Conservation (phyloP, 2,888 invertebrate species). For the Euplexia lucipara region DNA sequence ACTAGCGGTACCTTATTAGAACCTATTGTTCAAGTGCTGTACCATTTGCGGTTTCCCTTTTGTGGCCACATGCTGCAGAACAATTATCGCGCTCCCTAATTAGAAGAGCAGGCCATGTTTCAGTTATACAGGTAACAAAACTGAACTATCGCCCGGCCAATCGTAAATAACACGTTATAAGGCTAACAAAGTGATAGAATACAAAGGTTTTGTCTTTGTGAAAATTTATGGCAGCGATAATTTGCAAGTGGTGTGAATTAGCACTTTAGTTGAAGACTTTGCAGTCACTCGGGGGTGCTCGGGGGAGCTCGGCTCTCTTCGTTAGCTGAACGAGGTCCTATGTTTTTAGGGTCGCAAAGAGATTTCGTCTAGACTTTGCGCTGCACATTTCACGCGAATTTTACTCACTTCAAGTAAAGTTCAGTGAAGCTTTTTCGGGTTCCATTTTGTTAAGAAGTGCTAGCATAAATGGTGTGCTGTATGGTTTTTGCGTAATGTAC, state of each 20-base stretch:
- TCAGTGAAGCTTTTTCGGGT: constrained; percentile 26
- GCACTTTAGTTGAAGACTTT: constrained; percentile 40
- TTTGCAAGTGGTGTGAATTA: constrained; percentile 61
- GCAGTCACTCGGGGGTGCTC: constrained; percentile 26
- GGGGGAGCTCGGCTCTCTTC: constrained; percentile 27
- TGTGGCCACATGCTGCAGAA: constrained; percentile 74
- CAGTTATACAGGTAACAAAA: constrained; percentile 56
- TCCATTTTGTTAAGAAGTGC: constrained; percentile 25
- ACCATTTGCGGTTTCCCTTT: constrained; percentile 78
- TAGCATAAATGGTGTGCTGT: constrained; percentile 1
- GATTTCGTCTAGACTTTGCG: constrained; percentile 46
- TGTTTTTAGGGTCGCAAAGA: constrained; percentile 34
- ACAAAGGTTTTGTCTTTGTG: constrained; percentile 67
- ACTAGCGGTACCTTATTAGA: constrained; percentile 74
- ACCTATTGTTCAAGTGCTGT: constrained; percentile 75
- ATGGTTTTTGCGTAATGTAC: neutral
- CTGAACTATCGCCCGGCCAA: constrained; percentile 65
- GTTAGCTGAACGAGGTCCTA: constrained; percentile 26
- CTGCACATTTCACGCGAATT: constrained; percentile 41
- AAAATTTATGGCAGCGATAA: constrained; percentile 63
- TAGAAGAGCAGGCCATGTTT: constrained; percentile 74
- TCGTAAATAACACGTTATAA: constrained; percentile 60
- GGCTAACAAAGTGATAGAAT: constrained; percentile 55
- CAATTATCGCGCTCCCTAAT: constrained; percentile 80
- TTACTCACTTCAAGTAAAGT: constrained; percentile 42